phyloP scores from a whole-genome alignment of 2,888 invertebrate species.

The Cheiracanthium punctorium region DNA sequence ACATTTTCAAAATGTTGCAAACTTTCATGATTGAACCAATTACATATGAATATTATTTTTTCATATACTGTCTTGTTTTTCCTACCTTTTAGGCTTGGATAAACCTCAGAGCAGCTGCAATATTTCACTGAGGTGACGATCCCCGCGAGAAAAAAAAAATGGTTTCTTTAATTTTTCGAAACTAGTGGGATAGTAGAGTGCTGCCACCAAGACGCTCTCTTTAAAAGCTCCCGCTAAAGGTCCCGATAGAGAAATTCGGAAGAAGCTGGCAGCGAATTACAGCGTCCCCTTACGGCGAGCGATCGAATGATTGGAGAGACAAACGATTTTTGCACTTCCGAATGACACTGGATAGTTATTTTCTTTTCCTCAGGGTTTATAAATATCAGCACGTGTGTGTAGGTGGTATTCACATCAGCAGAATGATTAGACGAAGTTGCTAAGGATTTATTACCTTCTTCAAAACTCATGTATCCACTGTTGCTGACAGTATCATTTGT shows the following conservation, averaged over 20 bases:
- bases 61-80: too few relatives aligned
- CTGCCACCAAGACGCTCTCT: constrained; percentile 50
- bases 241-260: background rate
- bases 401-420: background rate
- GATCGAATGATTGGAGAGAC: constrained; percentile 19
- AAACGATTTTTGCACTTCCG: background rate
- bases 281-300: constrained; percentile 56
- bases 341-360: background rate
- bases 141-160: constrained; percentile 52
- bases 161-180: constrained; percentile 33
- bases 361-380: background rate
- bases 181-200: constrained; percentile 56
- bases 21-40: too few relatives aligned
- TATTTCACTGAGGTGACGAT: constrained; percentile 64
- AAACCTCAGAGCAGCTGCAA: constrained; percentile 45
- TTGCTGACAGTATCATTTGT: too few relatives aligned
- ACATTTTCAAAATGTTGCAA: too few relatives aligned
- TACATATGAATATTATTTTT: too few relatives aligned
- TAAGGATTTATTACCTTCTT: too few relatives aligned
- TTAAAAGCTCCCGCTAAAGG: constrained; percentile 52
- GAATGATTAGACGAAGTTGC: too few relatives aligned
- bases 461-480: too few relatives aligned
- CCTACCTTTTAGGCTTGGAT: constrained; percentile 21
- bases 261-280: constrained; percentile 22
- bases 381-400: background rate